Conservation (phyloP, 1,140 invertebrate genomes). For the Drosophila pruinosa region DNA sequence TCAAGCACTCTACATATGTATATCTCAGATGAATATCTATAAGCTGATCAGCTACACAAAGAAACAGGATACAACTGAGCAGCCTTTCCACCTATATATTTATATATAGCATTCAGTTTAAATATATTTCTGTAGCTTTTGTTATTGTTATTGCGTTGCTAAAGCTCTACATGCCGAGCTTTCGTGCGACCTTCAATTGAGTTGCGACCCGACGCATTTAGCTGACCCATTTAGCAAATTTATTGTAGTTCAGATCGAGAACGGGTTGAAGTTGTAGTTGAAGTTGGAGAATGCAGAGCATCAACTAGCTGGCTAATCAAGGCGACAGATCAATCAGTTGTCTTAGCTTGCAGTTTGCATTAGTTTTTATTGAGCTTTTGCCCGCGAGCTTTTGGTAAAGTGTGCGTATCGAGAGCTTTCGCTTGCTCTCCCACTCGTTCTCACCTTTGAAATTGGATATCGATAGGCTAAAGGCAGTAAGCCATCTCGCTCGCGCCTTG, state of each 20-base stretch:
- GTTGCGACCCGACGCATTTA: neutral
- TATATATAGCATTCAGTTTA: neutral
- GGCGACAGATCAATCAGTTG: neutral
- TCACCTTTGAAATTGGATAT: constrained; percentile 66
- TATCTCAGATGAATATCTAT: too few relatives aligned
- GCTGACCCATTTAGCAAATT: neutral
- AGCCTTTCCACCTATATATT: neutral
- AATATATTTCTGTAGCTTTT: constrained; percentile 1
- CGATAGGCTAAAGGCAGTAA: constrained; percentile 2
- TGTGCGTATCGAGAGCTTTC: neutral
- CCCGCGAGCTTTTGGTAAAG: neutral
- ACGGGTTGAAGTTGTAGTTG: too few relatives aligned
- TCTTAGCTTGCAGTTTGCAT: neutral
- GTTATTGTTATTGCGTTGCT: neutral
- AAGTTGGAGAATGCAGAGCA: neutral
- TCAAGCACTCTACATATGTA: too few relatives aligned
- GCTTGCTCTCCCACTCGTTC: neutral
- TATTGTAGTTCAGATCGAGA: neutral
- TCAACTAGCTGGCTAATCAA: neutral
- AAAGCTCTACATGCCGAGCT: neutral
- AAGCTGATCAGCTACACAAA: too few relatives aligned
- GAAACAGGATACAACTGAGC: neutral
- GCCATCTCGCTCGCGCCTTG: constrained; percentile 17
- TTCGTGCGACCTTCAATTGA: constrained; percentile 4
- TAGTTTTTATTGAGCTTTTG: neutral